These are phyloP conservation scores for Uropsilus gracilis DNA, from an alignment of 2,113 vertebrate genomes.

Conservation along the genomic window DNA sequence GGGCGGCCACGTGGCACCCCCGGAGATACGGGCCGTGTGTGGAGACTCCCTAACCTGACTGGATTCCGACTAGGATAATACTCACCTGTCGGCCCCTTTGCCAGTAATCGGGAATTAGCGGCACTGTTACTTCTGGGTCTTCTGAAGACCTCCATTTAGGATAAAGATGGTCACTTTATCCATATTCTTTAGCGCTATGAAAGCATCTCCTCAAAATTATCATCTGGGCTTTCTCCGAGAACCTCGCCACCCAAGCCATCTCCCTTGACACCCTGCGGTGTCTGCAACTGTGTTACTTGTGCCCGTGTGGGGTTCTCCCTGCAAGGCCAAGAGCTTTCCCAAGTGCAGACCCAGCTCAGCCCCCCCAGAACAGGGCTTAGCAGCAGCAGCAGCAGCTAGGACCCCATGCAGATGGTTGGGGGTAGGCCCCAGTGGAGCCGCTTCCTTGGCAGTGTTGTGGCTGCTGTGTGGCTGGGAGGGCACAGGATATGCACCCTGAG, in stretches of 20 bases:
- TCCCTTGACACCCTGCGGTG: background rate
- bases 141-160: conserved; percentile 39
- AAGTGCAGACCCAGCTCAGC: background rate
- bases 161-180: background rate
- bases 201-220: background rate
- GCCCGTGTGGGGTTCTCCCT: background rate
- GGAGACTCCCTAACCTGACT: background rate
- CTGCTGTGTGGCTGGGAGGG: background rate
- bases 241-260: background rate
- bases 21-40: background rate
- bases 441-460: background rate
- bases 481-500: conserved; percentile 17
- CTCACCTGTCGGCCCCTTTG: background rate
- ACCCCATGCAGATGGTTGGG: too few species aligned
- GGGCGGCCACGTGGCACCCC: background rate
- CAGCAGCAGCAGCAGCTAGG: too few species aligned
- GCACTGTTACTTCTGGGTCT: conserved; percentile 46
- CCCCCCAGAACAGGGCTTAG: background rate
- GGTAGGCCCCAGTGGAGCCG: too few species aligned
- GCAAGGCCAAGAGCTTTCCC: background rate
- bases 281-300: background rate
- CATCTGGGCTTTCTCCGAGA: conserved; percentile 4
- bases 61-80: background rate
- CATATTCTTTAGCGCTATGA: conserved; percentile 25
- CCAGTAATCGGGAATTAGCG: conserved; percentile 2